phyloP scores from a whole-genome alignment of 1,140 invertebrate genomes.

The Ruditapes philippinarum region DNA sequence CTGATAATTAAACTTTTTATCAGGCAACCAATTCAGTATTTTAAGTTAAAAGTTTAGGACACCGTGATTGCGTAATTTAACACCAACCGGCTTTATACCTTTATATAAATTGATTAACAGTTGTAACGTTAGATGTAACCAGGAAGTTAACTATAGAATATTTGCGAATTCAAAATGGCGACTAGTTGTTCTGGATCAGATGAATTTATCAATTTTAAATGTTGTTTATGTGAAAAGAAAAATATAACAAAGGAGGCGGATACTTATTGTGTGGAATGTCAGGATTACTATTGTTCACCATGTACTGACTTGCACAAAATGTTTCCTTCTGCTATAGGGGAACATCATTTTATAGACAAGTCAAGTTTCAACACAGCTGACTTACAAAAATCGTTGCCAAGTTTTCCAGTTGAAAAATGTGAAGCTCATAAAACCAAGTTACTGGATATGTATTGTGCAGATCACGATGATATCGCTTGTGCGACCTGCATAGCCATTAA shows the following conservation, averaged over 20 bases:
- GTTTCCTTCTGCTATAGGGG: not conserved
- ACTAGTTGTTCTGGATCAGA: not conserved
- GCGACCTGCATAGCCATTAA: not conserved
- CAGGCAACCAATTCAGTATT: too few species aligned
- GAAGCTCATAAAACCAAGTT: not conserved
- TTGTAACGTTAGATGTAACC: too few species aligned
- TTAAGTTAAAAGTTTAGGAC: too few species aligned
- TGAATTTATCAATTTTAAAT: not conserved
- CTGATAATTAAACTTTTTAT: too few species aligned
- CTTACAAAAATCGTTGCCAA: not conserved
- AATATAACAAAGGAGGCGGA: not conserved
- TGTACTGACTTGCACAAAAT: not conserved
- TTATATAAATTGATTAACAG: too few species aligned
- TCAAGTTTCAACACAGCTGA: too few species aligned
- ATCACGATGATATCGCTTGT: not conserved
- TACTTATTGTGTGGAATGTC: not conserved
- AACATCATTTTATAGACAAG: not conserved
- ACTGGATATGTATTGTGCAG: not conserved
- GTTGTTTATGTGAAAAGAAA: not conserved
- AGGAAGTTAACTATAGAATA: too few species aligned
- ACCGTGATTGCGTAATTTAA: too few species aligned
- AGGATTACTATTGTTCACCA: not conserved
- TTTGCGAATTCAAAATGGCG: too few species aligned
- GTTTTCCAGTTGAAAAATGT: not conserved
- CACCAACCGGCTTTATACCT: too few species aligned